phyloP scores from a whole-genome alignment of 2,113 vertebrate genomes.

The Mustelus asterias region DNA sequence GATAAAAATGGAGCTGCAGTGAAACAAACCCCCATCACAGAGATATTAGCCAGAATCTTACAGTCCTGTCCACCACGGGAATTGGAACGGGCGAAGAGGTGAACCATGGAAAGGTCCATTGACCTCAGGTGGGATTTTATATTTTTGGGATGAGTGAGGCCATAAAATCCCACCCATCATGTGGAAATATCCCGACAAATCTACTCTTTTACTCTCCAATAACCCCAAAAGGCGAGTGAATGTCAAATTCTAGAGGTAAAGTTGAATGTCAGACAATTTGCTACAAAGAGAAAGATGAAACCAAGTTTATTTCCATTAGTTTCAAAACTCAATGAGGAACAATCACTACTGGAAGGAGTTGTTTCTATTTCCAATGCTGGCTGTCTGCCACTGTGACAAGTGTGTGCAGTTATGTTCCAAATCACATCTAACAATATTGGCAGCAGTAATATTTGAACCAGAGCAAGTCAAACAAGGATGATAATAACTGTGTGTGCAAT shows the following conservation, averaged over 20 bases:
- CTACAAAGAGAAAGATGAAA: not conserved
- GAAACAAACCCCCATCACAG: not conserved
- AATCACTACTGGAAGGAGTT: not conserved
- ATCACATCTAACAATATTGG: not conserved
- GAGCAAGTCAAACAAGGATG: not conserved
- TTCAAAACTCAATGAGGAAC: not conserved
- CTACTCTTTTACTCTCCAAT: not conserved
- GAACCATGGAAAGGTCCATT: too few relatives aligned
- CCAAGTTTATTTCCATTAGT: not conserved
- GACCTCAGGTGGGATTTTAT: too few relatives aligned
- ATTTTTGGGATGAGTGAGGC: too few relatives aligned
- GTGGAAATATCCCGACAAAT: not conserved
- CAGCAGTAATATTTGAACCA: slow-evolving; percentile 24
- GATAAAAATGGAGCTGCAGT: not conserved
- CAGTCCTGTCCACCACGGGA: too few relatives aligned
- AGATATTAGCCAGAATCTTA: too few relatives aligned
- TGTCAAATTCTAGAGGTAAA: not conserved
- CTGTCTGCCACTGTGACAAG: slow-evolving; percentile 22
- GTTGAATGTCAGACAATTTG: not conserved
- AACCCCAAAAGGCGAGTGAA: not conserved
- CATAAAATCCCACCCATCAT: not conserved
- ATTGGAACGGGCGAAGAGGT: too few relatives aligned
- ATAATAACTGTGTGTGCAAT: not conserved
- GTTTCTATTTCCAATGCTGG: not conserved
- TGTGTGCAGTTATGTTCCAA: not conserved